These are phyloP conservation scores for Hylyphantes graminicola DNA, from an alignment of 1,140 invertebrate species.

Conservation along the genomic window DNA sequence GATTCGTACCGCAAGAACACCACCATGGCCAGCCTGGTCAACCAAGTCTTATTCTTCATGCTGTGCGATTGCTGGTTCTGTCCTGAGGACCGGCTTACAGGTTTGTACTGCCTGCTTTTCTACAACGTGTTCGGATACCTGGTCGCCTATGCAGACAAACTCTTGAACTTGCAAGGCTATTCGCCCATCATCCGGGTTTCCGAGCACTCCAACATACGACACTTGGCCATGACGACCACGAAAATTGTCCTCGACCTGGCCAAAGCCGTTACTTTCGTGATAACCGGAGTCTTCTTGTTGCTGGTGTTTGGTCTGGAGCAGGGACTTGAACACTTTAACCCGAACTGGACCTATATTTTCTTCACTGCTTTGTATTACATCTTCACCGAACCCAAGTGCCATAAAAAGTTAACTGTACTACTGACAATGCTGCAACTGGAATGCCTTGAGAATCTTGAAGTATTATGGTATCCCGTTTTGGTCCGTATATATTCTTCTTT, in stretches of 20 bases:
- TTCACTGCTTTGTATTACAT: conserved; percentile 79
- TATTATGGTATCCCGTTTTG: conserved; percentile 76
- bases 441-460: conserved; percentile 76
- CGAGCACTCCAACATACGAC: conserved; percentile 78
- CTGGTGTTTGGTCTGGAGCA: conserved; percentile 80
- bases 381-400: conserved; percentile 76
- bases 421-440: conserved; percentile 73
- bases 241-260: conserved; percentile 85
- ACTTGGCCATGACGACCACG: conserved; percentile 83
- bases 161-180: conserved; percentile 72
- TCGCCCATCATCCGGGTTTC: conserved; percentile 79
- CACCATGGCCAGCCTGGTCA: conserved; percentile 56
- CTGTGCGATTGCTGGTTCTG: conserved; percentile 77
- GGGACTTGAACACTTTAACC: conserved; percentile 79
- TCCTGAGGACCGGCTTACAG: conserved; percentile 75
- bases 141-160: conserved; percentile 73
- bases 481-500: conserved; percentile 73
- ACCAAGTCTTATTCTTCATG: conserved; percentile 78
- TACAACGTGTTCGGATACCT: conserved; percentile 84
- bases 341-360: conserved; percentile 74
- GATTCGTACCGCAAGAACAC: conserved; percentile 43
- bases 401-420: conserved; percentile 73
- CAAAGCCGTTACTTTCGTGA: conserved; percentile 82
- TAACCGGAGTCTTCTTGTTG: conserved; percentile 81
- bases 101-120: conserved; percentile 82